Evolutionary conservation across 2,113 vertebrate genomes (phyloP).

Genomic region (Amphiprion percula): DNA sequence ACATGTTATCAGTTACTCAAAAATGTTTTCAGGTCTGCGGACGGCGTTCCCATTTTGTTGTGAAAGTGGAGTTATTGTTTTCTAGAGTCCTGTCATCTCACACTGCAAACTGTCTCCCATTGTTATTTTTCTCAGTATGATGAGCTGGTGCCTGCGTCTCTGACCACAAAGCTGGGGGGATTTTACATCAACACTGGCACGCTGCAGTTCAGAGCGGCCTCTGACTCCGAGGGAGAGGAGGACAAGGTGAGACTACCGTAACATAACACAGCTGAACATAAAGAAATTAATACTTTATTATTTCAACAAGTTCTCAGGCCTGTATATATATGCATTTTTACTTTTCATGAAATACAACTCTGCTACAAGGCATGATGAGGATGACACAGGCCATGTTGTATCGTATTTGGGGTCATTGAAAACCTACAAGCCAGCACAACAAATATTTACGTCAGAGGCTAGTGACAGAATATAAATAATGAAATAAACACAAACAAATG

Average conservation of each 20-base stretch:
- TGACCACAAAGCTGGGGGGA: constrained; percentile 97
- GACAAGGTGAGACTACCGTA: constrained; percentile 85
- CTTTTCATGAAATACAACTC: too few relatives aligned
- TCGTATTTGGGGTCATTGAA: too few relatives aligned
- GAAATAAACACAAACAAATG: too few relatives aligned
- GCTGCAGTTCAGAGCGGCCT: constrained; percentile 94
- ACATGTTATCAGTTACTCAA: constrained; percentile 16
- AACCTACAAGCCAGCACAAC: too few relatives aligned
- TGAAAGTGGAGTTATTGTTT: constrained; percentile 42
- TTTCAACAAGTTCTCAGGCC: not conserved
- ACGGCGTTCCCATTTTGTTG: not conserved
- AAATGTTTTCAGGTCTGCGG: constrained; percentile 23
- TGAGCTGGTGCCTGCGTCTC: constrained; percentile 96
- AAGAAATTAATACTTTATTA: not conserved
- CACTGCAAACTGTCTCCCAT: constrained; percentile 29
- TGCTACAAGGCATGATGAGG: too few relatives aligned
- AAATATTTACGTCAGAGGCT: too few relatives aligned
- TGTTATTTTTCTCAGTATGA: constrained; percentile 85
- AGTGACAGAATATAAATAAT: too few relatives aligned
- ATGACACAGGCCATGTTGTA: too few relatives aligned
- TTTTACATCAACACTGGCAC: constrained; percentile 99
- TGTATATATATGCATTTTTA: not conserved
- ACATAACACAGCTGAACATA: not conserved
- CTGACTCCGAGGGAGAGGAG: constrained; percentile 94
- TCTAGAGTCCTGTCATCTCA: constrained; percentile 36